Base-by-base conservation (phyloP, 2,888 invertebrate genomes). In the Odontomyia ornata region DNA sequence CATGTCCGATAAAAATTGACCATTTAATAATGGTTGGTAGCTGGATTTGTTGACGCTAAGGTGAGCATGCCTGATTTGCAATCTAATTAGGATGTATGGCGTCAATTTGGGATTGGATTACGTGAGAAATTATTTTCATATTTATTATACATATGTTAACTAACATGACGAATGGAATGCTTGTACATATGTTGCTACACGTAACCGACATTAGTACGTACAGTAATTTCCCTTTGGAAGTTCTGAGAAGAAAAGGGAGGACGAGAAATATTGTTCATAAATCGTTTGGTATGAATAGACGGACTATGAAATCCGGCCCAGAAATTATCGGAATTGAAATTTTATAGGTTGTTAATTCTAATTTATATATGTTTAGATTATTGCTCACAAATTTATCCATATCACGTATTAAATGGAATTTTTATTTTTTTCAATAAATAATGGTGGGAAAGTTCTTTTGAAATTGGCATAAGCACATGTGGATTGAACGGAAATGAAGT, bases 11-110 rank as follows among this genome's bases (percentile, higher is more conserved):
- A 23, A 25, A 56, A 36, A 36, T 36, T 60, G 60, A 7, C 18
- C 1, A 60, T 60, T 36, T 36, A 36, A 36, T 21, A 23, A 23
- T 18, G 25, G 7, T 23, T 47, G 1, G 36, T n/a, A n/a, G n/a
- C n/a, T n/a, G n/a, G n/a, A n/a, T n/a, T n/a, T n/a, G n/a, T n/a
- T n/a, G n/a, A n/a, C n/a, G 36, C 36, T 36, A 36, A 36, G 9
- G 36, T 36, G 3, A 36, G 36, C 36, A 36, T 36, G 9, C 36
- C 36, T 36, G 25, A 43, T 21, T 18, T 46, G 46, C 69, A 69
- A 73, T 73, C 57, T 73, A 57, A 73, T 73, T 73, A 36, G 23
- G 57, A 73, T 73, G 73, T 57, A 60, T 57, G 73, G 73, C 73
- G 23, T 73, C 60, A 43, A 72, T 36, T 27, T 11, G 15, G 73